Conservation (phyloP, 1,140 invertebrate species). For the Centruroides sculpturatus region DNA sequence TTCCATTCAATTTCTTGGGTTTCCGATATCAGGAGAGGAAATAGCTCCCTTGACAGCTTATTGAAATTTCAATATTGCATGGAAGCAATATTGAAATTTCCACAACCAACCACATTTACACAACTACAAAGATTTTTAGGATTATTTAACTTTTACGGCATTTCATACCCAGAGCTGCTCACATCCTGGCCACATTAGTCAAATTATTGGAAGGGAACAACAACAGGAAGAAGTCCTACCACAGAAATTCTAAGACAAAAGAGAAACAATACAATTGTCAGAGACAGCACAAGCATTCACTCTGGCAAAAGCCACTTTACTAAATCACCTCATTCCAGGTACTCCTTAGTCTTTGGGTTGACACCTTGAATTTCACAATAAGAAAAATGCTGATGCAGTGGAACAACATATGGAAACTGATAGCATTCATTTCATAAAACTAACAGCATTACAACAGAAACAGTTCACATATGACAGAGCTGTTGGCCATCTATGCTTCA, state of each 20-base stretch:
- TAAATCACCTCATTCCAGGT: slow-evolving; percentile 6
- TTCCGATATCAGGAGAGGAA: background rate
- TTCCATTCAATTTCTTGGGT: slow-evolving; percentile 7
- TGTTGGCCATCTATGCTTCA: slow-evolving; percentile 18
- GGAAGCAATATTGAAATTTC: slow-evolving; percentile 9
- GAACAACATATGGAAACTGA: background rate
- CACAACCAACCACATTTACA: slow-evolving; percentile 22
- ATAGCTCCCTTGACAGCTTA: slow-evolving; percentile 1
- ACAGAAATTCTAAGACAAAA: background rate
- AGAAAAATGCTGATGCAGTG: slow-evolving; percentile 10
- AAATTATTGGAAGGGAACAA: background rate
- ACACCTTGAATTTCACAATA: slow-evolving; percentile 7
- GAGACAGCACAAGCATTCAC: slow-evolving; percentile 18
- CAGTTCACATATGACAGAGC: slow-evolving; percentile 17
- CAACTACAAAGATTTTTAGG: slow-evolving; percentile 25
- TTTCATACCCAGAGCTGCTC: slow-evolving; percentile 3
- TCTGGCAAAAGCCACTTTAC: slow-evolving; percentile 12
- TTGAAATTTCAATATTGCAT: no score
- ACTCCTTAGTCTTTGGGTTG: slow-evolving; percentile 5
- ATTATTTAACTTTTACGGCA: slow-evolving; percentile 29
- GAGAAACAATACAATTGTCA: background rate
- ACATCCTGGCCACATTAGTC: background rate
- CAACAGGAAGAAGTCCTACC: background rate
- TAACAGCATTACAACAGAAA: slow-evolving; percentile 10
- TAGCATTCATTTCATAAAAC: slow-evolving; percentile 11